Base-by-base conservation (phyloP, 2,113 vertebrate species). In the Anseranas semipalmata region DNA sequence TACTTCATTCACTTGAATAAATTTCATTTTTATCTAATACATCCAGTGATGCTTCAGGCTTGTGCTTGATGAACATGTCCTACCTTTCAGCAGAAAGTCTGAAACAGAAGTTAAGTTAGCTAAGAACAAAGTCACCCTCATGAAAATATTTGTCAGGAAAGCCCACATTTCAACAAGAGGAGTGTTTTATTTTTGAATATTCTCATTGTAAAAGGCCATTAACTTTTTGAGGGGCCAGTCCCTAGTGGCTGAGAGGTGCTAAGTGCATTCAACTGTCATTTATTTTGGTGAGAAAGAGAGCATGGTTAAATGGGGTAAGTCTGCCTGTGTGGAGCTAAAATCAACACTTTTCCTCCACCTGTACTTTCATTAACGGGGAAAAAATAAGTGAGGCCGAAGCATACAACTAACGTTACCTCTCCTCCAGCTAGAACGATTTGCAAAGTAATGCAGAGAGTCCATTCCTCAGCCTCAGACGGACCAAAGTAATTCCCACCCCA, bases 11-110 rank as follows among this genome's bases (percentile, higher is more conserved):
- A 95, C 96, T 95, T 95, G 94, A 97, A 97, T 97, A 96, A 92
- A 96, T 98, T 98, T 98, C 77, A 80, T 95, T 98, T 97, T 96
- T 96, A 96, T 97, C 97, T 96, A 97, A 96, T 97, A 87, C 63
- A 97, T 96, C 96, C 97, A 97, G 97, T 85, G 96, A 96, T 97
- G 97, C 97, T 98, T 93, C 94, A 93, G 97, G 97, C 97, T 97
- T 85, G 37, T 91, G 67, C 92, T 88, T 76, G 63, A 95, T 58
- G 85, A 95, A 94, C 83, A 93, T 93, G 91, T 91, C 93, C 90
- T 97, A 92, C 87, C 95, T 96, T 95, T 95, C 75, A 94, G 95
- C 72, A 93, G 92, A 93, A 94, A 93, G 79, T 95, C 91, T 66
- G 73, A 96, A 90, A 96, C n/a, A 58, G 75, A 94, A 96, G 83